These are phyloP conservation scores for Cossypha dichroa DNA, from an alignment of 2,797 vertebrate species.

Conservation along the genomic window DNA sequence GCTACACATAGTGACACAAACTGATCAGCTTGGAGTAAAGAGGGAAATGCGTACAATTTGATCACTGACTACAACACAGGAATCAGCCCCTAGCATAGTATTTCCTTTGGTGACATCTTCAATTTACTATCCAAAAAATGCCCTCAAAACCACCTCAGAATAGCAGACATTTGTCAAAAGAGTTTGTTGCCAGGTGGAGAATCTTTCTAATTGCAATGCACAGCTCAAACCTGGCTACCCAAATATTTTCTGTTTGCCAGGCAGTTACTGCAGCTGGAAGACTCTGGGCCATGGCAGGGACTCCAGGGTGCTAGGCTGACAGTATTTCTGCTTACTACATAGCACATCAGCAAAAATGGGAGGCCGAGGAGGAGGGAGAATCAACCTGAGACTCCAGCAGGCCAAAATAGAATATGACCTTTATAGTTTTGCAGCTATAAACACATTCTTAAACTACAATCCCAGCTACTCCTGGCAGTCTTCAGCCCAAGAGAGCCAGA, in stretches of 20 bases:
- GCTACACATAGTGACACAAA: not conserved
- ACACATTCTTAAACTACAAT: constrained; percentile 36
- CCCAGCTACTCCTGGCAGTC: not conserved
- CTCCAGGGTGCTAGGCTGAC: constrained; percentile 10
- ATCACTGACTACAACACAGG: not conserved
- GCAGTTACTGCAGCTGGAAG: not conserved
- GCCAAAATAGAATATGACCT: constrained; percentile 54
- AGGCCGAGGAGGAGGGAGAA: not conserved
- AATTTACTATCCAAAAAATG: not conserved
- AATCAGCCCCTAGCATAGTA: not conserved
- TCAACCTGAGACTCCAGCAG: constrained; percentile 36
- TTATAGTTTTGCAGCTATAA: constrained; percentile 51
- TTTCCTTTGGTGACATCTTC: not conserved
- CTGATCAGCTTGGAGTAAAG: not conserved
- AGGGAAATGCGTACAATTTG: not conserved
- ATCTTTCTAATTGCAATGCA: not conserved
- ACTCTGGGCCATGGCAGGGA: not conserved
- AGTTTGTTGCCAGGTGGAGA: not conserved
- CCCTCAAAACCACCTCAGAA: not conserved
- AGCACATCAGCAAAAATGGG: constrained; percentile 35
- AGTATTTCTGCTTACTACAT: constrained; percentile 34
- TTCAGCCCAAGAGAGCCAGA: constrained; percentile 15
- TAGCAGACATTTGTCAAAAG: not conserved
- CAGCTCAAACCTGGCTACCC: not conserved
- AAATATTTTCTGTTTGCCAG: not conserved